Evolutionary conservation across 2,797 vertebrate genomes (phyloP).

Genomic region (Leptodactylus fallax): DNA sequence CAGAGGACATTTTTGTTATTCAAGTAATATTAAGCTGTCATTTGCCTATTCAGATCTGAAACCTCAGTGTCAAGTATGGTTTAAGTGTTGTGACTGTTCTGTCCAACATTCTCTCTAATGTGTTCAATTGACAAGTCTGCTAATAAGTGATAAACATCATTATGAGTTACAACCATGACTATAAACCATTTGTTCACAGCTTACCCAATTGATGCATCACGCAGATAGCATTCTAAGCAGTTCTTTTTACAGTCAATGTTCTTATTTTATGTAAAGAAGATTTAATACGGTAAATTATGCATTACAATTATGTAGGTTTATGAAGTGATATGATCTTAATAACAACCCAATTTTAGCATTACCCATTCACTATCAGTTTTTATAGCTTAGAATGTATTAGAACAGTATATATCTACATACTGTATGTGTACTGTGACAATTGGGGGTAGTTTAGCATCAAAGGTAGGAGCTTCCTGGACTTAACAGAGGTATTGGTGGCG

Average conservation of each 20-base stretch:
- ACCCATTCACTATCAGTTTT: slow-evolving; percentile 19
- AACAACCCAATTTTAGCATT: slow-evolving; percentile 23
- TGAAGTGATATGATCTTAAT: slow-evolving; percentile 39
- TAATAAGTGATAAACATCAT: not conserved
- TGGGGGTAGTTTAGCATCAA: too few species aligned
- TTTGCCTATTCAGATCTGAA: not conserved
- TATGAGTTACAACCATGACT: not conserved
- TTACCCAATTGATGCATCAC: not conserved
- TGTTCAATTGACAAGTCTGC: not conserved
- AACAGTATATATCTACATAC: too few species aligned
- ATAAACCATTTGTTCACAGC: not conserved
- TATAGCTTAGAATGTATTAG: not conserved
- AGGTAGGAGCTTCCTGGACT: too few species aligned
- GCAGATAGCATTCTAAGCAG: not conserved
- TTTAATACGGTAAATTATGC: slow-evolving; percentile 30
- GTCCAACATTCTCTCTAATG: not conserved
- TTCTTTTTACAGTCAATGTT: slow-evolving; percentile 8
- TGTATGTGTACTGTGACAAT: too few species aligned
- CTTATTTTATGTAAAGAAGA: slow-evolving; percentile 21
- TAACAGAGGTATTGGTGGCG: too few species aligned
- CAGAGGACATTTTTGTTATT: not conserved
- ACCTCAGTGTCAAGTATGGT: not conserved
- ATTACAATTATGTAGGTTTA: slow-evolving; percentile 37
- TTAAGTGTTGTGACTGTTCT: not conserved
- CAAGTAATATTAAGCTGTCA: not conserved